A percentile compares a stretch with the other conserved stretches of the same genome.
These are phyloP conservation scores for Onychorhynchus coronatus DNA, from an alignment of 2,113 vertebrate species.

Conservation along the genomic window DNA sequence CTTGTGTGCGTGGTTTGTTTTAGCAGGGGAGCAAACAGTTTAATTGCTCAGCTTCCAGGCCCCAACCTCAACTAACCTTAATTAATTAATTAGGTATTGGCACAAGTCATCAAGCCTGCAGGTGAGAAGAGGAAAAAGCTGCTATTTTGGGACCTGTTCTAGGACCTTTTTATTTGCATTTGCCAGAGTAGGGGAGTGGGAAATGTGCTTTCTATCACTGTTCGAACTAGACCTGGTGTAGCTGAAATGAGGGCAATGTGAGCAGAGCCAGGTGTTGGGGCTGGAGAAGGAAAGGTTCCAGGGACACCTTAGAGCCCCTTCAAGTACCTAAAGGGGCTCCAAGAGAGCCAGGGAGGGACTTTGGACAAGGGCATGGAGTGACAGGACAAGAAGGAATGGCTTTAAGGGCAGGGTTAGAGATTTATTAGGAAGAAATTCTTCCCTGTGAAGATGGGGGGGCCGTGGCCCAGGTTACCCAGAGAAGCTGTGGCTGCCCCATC, in stretches of 20 bases:
- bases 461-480: background rate
- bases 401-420: background rate
- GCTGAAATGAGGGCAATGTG: background rate
- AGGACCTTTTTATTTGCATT: background rate
- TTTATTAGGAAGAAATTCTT: background rate
- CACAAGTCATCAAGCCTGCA: background rate
- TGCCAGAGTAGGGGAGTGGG: background rate
- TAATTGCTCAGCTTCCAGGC: slow-evolving; percentile 33
- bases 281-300: background rate
- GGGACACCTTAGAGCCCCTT: background rate
- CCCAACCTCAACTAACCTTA: slow-evolving; percentile 1
- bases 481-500: background rate
- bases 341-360: background rate
- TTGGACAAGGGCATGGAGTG: background rate
- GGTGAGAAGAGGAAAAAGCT: background rate
- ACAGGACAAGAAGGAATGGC: background rate
- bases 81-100: slow-evolving; percentile 43
- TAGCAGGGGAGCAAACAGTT: slow-evolving; percentile 6
- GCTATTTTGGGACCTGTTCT: background rate
- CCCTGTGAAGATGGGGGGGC: background rate
- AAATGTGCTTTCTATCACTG: background rate
- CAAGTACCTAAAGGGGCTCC: background rate
- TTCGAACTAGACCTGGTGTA: background rate
- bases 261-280: accelerated
- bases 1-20: background rate